Base-by-base conservation (phyloP, 1,140 invertebrate genomes). In the Drosophila ambigua region DNA sequence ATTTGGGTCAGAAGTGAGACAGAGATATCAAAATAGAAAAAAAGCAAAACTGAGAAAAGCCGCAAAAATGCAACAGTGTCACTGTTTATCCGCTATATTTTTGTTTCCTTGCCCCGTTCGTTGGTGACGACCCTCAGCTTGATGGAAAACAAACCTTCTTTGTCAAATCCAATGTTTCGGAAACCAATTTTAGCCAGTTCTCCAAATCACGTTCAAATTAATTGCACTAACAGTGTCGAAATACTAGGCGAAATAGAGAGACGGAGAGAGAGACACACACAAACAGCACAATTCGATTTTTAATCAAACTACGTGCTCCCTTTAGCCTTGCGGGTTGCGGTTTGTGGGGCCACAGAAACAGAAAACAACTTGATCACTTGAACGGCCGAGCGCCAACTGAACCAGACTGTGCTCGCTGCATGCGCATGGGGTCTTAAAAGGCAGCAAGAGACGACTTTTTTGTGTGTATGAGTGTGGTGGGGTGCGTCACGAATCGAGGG, bases 321-420 rank as follows among this genome's bases (percentile, higher is more conserved):
- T 63, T 46, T 39, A 13, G 35, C 35, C 9, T 35, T 11, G 11
- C 9, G 11, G 23, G 24, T 71, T 58, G 11, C 16, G 35, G 16
- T 49, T 48, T 51, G 39, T 39, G 59, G 53, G 35, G 11, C 35
- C 35, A 39, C 11, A 39, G 11, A 13, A 66, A 39, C 58, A 45
- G 31, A 69, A 9, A 73, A 65, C 79, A 66, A 88, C 83, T 83
- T 83, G 83, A 87, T 87, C 83, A 76, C 75, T 79, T 77, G 60
- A 76, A 53, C 63, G 72, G 11, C 31, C 61, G 84, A 87, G 54
- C 75, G 83, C 58, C 65, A 81, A 87, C 79, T 87, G 79, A 87
- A 63, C 63, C 60, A 23, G 67, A 66, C 81, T 77, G 72, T 43
- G 67, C 48, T 52, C 66, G 65, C 67, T 68, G 85, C 74, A 71